Conservation (phyloP, 1,140 invertebrate species). For the Apis cerana region DNA sequence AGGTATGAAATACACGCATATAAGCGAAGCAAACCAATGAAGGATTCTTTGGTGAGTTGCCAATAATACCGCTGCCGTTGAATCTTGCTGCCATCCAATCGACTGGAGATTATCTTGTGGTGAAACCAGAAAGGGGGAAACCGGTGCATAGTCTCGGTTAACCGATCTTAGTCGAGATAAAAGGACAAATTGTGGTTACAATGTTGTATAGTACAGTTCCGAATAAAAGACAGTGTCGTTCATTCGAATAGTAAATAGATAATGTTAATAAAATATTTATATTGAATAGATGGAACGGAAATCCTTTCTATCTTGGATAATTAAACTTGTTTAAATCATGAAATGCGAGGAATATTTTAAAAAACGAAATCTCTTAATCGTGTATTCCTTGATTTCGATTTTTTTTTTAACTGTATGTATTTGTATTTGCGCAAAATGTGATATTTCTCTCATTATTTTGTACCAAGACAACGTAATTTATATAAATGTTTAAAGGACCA, state of each 20-base stretch:
- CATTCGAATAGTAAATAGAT: too few species aligned
- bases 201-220: constrained; percentile 72
- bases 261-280: not conserved
- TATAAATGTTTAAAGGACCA: too few species aligned
- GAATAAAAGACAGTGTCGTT: constrained; percentile 29
- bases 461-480: too few species aligned
- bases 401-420: too few species aligned
- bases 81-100: constrained; percentile 7
- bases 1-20: constrained; percentile 34
- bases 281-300: too few species aligned
- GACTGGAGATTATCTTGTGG: constrained; percentile 31
- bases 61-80: constrained; percentile 24
- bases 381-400: too few species aligned
- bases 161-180: constrained; percentile 64
- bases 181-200: constrained; percentile 71
- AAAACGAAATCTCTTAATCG: too few species aligned
- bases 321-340: too few species aligned
- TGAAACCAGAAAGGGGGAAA: constrained; percentile 42
- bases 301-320: too few species aligned
- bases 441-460: too few species aligned
- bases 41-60: constrained; percentile 22
- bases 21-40: constrained; percentile 5
- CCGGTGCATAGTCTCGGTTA: constrained; percentile 39
- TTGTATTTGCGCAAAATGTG: too few species aligned
- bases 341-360: too few species aligned